Evolutionary conservation across 2,888 invertebrate genomes (phyloP), one percentile per base, ranked within the genome.

Genomic region (Achlya flavicornis): DNA sequence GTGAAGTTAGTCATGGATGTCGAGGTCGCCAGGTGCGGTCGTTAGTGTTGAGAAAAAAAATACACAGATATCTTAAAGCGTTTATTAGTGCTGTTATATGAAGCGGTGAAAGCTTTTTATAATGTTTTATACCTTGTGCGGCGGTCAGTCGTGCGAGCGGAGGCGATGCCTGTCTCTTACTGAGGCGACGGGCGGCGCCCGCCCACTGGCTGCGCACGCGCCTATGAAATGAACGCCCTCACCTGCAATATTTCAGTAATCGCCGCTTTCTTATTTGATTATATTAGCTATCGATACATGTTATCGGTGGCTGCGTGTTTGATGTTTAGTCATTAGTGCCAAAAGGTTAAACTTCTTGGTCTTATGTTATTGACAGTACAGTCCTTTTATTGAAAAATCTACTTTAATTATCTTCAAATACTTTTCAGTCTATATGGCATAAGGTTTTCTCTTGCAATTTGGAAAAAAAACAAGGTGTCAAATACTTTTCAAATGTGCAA

Each of bases 121-220:
- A 75, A 68, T 53, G 74, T 74, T 80, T 72, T 77, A 78, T 93
- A 93, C 93, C 93, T 93, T 92, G 88, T 91, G 91, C 91, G 91
- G 92, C 93, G 88, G 80, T 87, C 86, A 83, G 88, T 93, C 93
- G 93, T 93, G 93, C 91, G 93, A 92, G 91, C 91, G 91, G 92
- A 89, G 86, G 84, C 88, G 85, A 75, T 80, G 93, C 93, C 93
- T 84, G 87, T 81, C 90, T 92, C 89, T 91, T 75, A 93, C 93
- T 93, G 92, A 89, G 66, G 79, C 82, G 76, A 67, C 72, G 76
- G 72, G 66, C 75, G 77, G 75, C 78, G 83, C 81, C 87, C 89
- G 91, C 92, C 90, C 89, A 89, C 90, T 81, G 74, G 64, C 76
- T 75, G 76, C 76, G 77, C 76, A 66, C 70, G 78, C 78, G 75